Percentiles rank a stretch among this genome's conserved stretches.
Evolutionary conservation across 1,140 invertebrate genomes (phyloP).

Genomic region (Matsumurasca onukii): DNA sequence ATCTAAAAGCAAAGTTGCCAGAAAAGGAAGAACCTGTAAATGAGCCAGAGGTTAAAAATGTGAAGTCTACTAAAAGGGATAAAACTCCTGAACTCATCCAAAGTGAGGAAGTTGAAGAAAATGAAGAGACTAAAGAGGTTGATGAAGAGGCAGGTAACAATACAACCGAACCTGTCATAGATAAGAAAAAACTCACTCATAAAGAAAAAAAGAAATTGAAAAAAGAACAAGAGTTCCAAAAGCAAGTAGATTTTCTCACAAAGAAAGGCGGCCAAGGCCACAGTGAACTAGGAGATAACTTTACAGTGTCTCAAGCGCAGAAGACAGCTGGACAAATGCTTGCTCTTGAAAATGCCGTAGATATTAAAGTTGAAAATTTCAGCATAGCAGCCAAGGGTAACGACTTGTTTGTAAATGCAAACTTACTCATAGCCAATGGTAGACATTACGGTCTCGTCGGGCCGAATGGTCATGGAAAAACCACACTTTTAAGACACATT

Average conservation of each 20-base stretch:
- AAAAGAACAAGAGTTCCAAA: conserved; percentile 87
- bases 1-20: conserved; percentile 1
- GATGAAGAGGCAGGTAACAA: conserved; percentile 28
- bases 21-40: conserved; percentile 37
- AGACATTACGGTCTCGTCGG: conserved; percentile 97
- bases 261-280: conserved; percentile 86
- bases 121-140: conserved; percentile 34
- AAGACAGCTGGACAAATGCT: conserved; percentile 80
- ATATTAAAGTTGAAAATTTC: conserved; percentile 98
- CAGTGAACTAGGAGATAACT: conserved; percentile 89
- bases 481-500: conserved; percentile 94
- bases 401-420: conserved; percentile 97
- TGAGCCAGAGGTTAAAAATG: conserved; percentile 38
- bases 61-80: no score
- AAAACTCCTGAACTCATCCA: conserved; percentile 6
- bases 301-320: conserved; percentile 94
- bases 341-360: conserved; percentile 90
- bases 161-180: conserved; percentile 39
- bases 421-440: conserved; percentile 89
- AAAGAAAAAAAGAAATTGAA: conserved; percentile 95
- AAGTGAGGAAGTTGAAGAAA: conserved; percentile 29
- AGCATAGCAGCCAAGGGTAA: conserved; percentile 97
- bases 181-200: conserved; percentile 80
- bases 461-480: conserved; percentile 99
- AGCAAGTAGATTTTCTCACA: conserved; percentile 84